Evolutionary conservation across 2,113 vertebrate species (phyloP).

Genomic region (Alethe castanea): DNA sequence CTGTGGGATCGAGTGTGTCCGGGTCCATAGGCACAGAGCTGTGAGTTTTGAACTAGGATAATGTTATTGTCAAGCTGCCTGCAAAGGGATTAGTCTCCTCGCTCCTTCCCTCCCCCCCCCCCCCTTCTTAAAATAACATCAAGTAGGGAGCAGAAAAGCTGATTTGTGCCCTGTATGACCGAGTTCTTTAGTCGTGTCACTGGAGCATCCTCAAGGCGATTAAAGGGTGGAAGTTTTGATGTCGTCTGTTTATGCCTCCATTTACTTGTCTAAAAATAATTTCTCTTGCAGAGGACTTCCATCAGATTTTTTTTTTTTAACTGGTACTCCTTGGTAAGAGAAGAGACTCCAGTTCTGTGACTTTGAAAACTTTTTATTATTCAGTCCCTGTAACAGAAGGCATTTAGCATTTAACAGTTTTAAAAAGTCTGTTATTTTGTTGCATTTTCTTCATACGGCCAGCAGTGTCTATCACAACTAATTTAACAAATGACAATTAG

Average conservation of each 20-base stretch:
- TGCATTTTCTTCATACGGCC: neutral
- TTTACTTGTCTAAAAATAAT: neutral
- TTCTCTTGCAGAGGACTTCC: neutral
- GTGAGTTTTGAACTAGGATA: neutral
- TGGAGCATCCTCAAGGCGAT: constrained; percentile 34
- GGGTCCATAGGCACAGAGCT: fast-evolving
- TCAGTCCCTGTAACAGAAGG: neutral
- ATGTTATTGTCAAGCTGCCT: neutral
- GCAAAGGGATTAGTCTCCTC: neutral
- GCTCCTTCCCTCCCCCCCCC: neutral
- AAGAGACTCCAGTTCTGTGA: neutral
- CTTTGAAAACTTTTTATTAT: neutral
- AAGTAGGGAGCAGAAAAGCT: constrained; percentile 31
- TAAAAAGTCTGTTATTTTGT: fast-evolving
- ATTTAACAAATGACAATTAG: neutral
- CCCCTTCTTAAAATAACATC: neutral
- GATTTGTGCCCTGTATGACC: constrained; percentile 31
- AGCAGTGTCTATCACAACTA: neutral
- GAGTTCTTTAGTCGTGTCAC: constrained; percentile 1
- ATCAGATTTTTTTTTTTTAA: neutral
- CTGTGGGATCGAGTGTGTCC: neutral
- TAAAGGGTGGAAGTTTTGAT: neutral
- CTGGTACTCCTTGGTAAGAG: neutral
- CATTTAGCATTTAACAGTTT: neutral
- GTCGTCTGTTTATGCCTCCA: neutral